phyloP scores from a whole-genome alignment of 2,797 vertebrate genomes.

The Discoglossus pictus region DNA sequence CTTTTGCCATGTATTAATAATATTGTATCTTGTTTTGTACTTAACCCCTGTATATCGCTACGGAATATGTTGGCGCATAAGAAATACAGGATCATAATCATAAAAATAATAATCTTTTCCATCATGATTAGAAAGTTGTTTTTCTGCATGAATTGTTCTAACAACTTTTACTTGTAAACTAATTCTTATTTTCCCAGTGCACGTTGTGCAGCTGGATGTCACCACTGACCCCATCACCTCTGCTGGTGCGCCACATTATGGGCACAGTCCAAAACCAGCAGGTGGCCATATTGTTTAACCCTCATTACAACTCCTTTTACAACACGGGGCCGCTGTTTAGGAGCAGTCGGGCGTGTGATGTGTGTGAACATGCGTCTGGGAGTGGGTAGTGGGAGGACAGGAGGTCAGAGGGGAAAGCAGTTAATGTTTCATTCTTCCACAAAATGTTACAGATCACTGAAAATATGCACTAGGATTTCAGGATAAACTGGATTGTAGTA shows the following conservation, averaged over 20 bases:
- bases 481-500: no score
- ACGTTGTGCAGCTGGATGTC: constrained; percentile 35
- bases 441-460: constrained; percentile 11
- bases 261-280: constrained; percentile 33
- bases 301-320: constrained; percentile 48
- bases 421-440: constrained; percentile 38
- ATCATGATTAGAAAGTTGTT: constrained; percentile 6
- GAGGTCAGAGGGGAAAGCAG: constrained; percentile 10
- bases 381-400: neutral
- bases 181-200: constrained; percentile 27
- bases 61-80: no score
- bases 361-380: constrained; percentile 29
- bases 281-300: constrained; percentile 45
- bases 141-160: neutral
- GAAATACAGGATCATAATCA: no score
- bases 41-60: no score
- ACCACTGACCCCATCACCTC: constrained; percentile 33
- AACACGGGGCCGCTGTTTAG: constrained; percentile 31
- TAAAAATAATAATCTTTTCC: no score
- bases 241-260: constrained; percentile 23
- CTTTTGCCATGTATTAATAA: no score
- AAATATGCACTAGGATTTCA: constrained; percentile 25
- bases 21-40: no score
- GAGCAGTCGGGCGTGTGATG: constrained; percentile 38
- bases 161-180: constrained; percentile 38